phyloP scores from a whole-genome alignment of 2,888 invertebrate genomes.

The Zaprionus bogoriensis region DNA sequence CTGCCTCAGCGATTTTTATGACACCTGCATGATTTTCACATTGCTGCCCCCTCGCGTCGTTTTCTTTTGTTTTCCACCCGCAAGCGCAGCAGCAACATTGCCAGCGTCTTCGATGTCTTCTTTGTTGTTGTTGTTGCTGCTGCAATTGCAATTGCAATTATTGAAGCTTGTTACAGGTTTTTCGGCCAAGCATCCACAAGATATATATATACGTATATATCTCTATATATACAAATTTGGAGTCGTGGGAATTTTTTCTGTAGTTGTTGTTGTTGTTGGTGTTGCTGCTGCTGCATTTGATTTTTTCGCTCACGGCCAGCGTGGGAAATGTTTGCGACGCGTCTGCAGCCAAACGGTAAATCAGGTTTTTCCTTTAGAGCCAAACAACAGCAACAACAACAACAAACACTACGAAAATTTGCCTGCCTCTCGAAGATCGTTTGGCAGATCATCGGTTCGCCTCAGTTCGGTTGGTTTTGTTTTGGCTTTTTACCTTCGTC shows the following conservation, averaged over 20 bases:
- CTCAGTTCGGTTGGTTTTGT: conserved; percentile 14
- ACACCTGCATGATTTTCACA: conserved; percentile 75
- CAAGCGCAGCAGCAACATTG: conserved; percentile 33
- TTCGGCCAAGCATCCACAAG: conserved; percentile 33
- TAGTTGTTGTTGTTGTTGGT: neutral
- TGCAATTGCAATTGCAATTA: conserved; percentile 68
- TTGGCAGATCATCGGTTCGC: conserved; percentile 52
- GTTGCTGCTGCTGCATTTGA: conserved; percentile 47
- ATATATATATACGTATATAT: conserved; percentile 40
- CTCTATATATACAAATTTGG: conserved; percentile 77
- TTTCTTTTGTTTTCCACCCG: conserved; percentile 50
- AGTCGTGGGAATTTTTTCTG: conserved; percentile 75
- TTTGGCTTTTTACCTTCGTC: conserved; percentile 26
- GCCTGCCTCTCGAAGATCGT: conserved; percentile 60
- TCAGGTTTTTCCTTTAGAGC: conserved; percentile 73
- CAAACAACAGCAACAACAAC: conserved; percentile 46
- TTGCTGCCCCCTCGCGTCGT: conserved; percentile 7
- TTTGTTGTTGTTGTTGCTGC: conserved; percentile 10
- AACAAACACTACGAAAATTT: conserved; percentile 54
- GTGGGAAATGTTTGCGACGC: conserved; percentile 72
- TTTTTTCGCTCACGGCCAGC: conserved; percentile 58
- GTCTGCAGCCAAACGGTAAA: conserved; percentile 68
- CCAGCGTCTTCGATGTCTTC: conserved; percentile 30
- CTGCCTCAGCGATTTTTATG: conserved; percentile 57
- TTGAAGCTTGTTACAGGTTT: conserved; percentile 70